These are phyloP conservation scores for Mesitornis unicolor DNA, from an alignment of 2,113 vertebrate species.

Conservation along the genomic window DNA sequence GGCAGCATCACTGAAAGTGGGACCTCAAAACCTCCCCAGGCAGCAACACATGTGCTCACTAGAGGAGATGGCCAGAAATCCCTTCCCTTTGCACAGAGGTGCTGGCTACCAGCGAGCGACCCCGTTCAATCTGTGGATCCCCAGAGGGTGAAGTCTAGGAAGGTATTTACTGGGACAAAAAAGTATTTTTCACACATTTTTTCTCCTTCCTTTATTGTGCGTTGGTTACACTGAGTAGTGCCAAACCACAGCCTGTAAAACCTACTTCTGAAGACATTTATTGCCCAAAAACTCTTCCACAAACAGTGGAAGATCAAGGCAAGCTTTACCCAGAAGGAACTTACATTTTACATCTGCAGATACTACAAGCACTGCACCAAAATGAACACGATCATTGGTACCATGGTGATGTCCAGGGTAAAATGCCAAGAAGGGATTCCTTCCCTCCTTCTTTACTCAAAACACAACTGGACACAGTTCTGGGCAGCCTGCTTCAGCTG, in stretches of 20 bases:
- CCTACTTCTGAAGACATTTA: not conserved
- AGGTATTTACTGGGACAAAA: not conserved
- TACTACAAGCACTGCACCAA: not conserved
- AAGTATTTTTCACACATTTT: not conserved
- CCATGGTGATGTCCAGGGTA: not conserved
- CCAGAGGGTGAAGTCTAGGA: not conserved
- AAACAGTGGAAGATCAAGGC: not conserved
- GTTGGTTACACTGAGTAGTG: not conserved
- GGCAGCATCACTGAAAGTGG: not conserved
- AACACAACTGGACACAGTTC: not conserved
- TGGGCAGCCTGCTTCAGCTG: too few relatives aligned
- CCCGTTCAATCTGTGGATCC: not conserved
- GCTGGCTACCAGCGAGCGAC: rapidly evolving
- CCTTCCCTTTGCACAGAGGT: not conserved
- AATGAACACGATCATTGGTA: not conserved
- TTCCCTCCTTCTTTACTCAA: not conserved
- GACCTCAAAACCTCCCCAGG: not conserved
- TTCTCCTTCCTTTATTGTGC: not conserved
- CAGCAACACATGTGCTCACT: not conserved
- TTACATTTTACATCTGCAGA: not conserved
- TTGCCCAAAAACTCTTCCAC: not conserved
- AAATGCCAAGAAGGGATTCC: not conserved
- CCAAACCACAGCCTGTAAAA: not conserved
- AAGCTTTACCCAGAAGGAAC: not conserved
- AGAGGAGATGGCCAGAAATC: not conserved